A percentile compares a stretch with the other conserved stretches of the same genome.
Evolutionary conservation across 2,797 vertebrate genomes (phyloP).

Genomic region (Neomorphus geoffroyi): DNA sequence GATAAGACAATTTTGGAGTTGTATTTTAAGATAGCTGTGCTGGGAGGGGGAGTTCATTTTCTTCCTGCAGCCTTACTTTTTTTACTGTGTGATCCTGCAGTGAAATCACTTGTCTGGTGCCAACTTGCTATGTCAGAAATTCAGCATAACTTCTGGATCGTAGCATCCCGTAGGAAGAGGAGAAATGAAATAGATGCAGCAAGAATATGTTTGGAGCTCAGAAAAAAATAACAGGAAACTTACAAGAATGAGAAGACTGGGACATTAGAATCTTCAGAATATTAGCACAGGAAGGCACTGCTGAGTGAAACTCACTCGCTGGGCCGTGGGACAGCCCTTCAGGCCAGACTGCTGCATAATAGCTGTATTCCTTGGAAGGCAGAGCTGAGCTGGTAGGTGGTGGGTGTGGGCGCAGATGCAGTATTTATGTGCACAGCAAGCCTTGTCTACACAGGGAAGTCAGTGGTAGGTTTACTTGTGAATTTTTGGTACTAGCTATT

Average conservation of each 20-base stretch:
- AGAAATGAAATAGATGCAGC: background rate
- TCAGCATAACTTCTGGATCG: background rate
- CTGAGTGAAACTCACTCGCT: background rate
- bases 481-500: background rate
- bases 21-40: background rate
- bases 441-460: background rate
- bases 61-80: background rate
- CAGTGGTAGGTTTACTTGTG: background rate
- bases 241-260: background rate
- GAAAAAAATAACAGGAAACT: background rate
- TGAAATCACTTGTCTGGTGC: slow-evolving; percentile 9
- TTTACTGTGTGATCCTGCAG: background rate
- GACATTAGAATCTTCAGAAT: background rate
- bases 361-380: background rate
- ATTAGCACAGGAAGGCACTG: background rate
- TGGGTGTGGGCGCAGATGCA: too few relatives aligned
- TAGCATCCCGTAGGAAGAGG: background rate
- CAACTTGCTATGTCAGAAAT: slow-evolving; percentile 25
- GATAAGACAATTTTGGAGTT: background rate
- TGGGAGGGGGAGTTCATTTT: background rate
- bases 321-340: background rate
- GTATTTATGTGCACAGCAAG: background rate
- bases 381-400: background rate
- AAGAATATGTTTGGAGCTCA: background rate
- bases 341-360: background rate